phyloP scores from a whole-genome alignment of 2,888 invertebrate genomes.

The Gymnocheta viridis region DNA sequence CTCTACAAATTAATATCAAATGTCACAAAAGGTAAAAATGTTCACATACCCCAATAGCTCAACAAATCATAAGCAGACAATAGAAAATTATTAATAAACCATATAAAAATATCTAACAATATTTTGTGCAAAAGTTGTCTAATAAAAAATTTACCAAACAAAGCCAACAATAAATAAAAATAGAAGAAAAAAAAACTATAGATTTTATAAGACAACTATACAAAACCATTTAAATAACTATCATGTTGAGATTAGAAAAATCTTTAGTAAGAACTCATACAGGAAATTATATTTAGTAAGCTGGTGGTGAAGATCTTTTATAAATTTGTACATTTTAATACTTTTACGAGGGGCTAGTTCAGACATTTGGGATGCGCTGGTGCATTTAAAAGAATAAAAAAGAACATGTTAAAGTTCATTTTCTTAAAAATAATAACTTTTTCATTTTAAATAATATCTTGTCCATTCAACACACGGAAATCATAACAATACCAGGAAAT shows the following conservation, averaged over 20 bases:
- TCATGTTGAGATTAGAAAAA: constrained; percentile 52
- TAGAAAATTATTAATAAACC: constrained; percentile 32
- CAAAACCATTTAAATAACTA: constrained; percentile 61
- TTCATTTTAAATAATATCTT: constrained; percentile 42
- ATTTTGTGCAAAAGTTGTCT: constrained; percentile 17
- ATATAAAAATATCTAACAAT: constrained; percentile 18
- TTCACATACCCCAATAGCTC: not conserved
- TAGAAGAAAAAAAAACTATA: constrained; percentile 56
- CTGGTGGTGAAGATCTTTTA: no score
- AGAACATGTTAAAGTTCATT: constrained; percentile 59
- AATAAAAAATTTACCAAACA: constrained; percentile 32
- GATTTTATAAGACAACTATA: constrained; percentile 59
- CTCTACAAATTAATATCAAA: constrained; percentile 21
- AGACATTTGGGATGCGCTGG: not conserved
- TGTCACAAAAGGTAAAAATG: constrained; percentile 18
- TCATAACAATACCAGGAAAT: constrained; percentile 67
- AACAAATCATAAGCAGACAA: constrained; percentile 48
- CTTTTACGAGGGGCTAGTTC: not conserved
- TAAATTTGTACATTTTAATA: constrained; percentile 8
- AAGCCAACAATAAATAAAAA: not conserved
- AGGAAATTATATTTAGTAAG: not conserved
- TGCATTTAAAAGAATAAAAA: constrained; percentile 2
- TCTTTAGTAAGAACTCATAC: not conserved
- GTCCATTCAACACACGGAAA: constrained; percentile 62
- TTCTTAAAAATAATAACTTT: constrained; percentile 49